Evolutionary conservation across 2,113 vertebrate species (phyloP).

Genomic region (Myiagra hebetior): DNA sequence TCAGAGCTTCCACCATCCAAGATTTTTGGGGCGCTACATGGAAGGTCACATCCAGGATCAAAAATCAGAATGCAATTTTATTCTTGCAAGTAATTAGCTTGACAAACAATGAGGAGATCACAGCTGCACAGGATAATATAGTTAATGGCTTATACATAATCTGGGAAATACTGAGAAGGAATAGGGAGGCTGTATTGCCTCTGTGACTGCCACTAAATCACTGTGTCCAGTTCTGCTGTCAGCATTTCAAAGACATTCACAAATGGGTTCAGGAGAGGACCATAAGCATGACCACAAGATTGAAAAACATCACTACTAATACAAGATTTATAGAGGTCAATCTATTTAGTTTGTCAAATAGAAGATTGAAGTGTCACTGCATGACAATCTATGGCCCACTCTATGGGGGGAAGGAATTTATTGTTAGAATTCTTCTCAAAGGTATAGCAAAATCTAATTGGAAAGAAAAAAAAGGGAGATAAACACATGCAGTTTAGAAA

Average conservation of each 20-base stretch:
- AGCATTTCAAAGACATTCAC: constrained; percentile 29
- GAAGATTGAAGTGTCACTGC: not conserved
- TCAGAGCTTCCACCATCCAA: not conserved
- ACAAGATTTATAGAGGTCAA: constrained; percentile 34
- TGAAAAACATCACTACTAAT: constrained; percentile 28
- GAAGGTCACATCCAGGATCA: not conserved
- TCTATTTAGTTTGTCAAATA: constrained; percentile 2
- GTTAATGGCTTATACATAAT: not conserved
- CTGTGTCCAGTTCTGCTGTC: not conserved
- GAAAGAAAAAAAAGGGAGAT: not conserved
- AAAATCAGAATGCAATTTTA: not conserved
- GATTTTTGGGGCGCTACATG: not conserved
- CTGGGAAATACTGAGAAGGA: not conserved
- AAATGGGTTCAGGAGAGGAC: constrained; percentile 16
- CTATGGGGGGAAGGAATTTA: not conserved
- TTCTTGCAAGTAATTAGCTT: not conserved
- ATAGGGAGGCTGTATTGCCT: not conserved
- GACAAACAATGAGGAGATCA: not conserved
- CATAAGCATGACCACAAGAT: not conserved
- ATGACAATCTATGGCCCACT: not conserved
- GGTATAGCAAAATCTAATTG: not conserved
- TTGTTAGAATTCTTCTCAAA: not conserved
- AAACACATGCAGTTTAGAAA: not conserved
- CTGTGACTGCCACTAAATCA: constrained; percentile 32
- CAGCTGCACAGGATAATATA: not conserved